phyloP scores from a whole-genome alignment of 2,113 vertebrate species.

The Erinaceus europaeus region DNA sequence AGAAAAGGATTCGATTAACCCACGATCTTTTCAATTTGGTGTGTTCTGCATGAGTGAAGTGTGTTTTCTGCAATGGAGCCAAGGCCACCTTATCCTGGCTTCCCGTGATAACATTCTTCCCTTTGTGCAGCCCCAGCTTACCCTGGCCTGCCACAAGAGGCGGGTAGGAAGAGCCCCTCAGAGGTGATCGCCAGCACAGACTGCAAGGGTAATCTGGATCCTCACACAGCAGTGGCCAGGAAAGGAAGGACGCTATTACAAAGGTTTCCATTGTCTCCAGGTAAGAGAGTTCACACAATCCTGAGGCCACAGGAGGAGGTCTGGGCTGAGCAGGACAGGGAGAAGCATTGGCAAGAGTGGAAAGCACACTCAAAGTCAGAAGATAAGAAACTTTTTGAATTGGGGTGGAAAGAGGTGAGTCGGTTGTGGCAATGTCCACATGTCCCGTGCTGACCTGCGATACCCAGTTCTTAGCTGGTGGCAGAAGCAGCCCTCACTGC shows the following conservation, averaged over 20 bases:
- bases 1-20: conserved; percentile 80
- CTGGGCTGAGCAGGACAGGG: neutral
- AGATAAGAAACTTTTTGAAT: too few relatives aligned
- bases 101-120: conserved; percentile 62
- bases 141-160: neutral
- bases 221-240: neutral
- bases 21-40: conserved; percentile 72
- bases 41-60: conserved; percentile 72
- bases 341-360: neutral
- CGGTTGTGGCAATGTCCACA: neutral
- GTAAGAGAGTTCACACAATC: neutral
- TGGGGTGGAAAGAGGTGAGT: neutral
- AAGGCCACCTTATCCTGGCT: conserved; percentile 33
- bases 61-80: conserved; percentile 52
- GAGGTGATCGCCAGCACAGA: neutral
- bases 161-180: neutral
- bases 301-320: fast-evolving
- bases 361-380: neutral
- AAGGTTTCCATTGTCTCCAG: neutral
- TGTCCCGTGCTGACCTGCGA: neutral
- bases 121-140: neutral
- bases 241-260: neutral
- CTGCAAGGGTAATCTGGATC: conserved; percentile 29
- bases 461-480: neutral
- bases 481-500: neutral